phyloP scores from a whole-genome alignment of 2,888 invertebrate genomes.

The Calliopum simillimum region DNA sequence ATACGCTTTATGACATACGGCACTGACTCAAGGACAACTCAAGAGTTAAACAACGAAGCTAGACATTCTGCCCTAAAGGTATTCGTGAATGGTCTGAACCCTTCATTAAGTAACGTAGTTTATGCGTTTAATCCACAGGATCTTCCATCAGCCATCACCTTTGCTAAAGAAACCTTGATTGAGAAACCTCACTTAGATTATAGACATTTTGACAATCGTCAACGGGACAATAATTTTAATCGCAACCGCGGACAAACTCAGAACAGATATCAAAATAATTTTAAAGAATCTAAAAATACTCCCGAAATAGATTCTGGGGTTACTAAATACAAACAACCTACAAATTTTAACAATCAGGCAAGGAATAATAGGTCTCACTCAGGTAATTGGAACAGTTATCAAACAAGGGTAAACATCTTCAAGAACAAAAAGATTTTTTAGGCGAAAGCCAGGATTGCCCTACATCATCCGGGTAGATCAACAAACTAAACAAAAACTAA shows the following conservation, averaged over 20 bases:
- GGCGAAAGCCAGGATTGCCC: neutral
- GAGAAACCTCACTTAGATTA: neutral
- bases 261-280: neutral
- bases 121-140: neutral
- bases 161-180: neutral
- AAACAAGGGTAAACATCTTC: too few species aligned
- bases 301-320: neutral
- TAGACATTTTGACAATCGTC: neutral
- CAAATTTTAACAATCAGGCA: neutral
- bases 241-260: neutral
- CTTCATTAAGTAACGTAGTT: neutral
- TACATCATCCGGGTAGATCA: neutral
- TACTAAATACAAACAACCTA: neutral
- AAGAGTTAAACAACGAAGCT: neutral
- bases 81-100: neutral
- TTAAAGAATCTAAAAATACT: neutral
- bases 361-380: neutral
- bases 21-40: neutral
- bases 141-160: neutral
- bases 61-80: neutral
- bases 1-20: constrained; percentile 2
- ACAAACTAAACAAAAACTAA: neutral
- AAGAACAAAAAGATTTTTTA: neutral
- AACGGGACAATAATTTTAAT: neutral
- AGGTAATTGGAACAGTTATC: too few species aligned